Evolutionary conservation across 2,113 vertebrate species (phyloP).

Genomic region (Mirounga angustirostris): DNA sequence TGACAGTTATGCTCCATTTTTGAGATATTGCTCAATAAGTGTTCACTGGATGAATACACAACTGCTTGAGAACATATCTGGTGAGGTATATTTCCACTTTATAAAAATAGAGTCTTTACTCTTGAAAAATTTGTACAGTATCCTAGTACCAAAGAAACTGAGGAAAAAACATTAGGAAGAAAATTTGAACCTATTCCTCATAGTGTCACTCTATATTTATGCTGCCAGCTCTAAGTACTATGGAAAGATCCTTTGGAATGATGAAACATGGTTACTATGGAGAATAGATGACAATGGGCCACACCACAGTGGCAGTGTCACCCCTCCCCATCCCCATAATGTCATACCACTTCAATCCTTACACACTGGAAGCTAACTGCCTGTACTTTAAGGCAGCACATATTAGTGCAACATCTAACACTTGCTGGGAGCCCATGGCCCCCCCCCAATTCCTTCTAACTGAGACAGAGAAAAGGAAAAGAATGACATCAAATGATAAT

Average conservation of each 20-base stretch:
- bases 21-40: neutral
- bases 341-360: no score
- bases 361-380: no score
- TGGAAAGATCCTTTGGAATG: neutral
- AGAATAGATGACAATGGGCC: neutral
- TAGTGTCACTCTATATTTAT: neutral
- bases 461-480: neutral
- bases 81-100: neutral
- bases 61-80: neutral
- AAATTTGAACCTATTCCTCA: neutral
- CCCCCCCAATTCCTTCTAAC: neutral
- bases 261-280: neutral
- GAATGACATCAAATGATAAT: neutral
- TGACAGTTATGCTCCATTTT: neutral
- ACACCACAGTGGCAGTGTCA: neutral
- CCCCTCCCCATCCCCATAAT: neutral
- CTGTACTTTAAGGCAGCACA: neutral
- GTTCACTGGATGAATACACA: neutral
- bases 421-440: neutral
- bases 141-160: neutral
- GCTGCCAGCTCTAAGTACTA: neutral
- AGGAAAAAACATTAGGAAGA: neutral
- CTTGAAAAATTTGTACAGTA: neutral
- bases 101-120: neutral
- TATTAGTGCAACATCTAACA: neutral